phyloP scores from a whole-genome alignment of 1,140 invertebrate species.

The Hypsibius dujardini region DNA sequence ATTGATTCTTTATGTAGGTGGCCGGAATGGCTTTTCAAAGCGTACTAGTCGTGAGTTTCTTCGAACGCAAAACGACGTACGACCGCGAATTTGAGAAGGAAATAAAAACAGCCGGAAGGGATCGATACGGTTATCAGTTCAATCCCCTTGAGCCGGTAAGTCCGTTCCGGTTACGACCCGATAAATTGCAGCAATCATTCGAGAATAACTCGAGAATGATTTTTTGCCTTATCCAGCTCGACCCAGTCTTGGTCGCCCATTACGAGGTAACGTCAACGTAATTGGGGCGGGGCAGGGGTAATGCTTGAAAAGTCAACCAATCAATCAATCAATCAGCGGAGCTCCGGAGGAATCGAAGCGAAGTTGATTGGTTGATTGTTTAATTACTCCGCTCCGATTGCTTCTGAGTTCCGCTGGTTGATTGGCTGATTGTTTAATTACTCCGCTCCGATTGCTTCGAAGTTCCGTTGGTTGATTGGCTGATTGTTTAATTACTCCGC shows the following conservation, averaged over 20 bases:
- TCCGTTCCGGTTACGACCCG: not conserved
- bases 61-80: not conserved
- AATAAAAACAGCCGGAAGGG: not conserved
- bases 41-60: not conserved
- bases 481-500: no score
- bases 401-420: no score
- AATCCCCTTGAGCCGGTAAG: slow-evolving; percentile 1
- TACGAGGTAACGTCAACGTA: not conserved
- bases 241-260: not conserved
- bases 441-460: no score
- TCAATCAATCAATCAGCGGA: no score
- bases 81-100: not conserved
- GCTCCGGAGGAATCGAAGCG: no score
- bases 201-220: not conserved
- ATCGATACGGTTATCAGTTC: not conserved
- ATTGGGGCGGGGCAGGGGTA: no score
- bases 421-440: no score
- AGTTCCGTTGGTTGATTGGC: no score
- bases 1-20: no score
- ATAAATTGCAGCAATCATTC: not conserved
- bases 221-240: not conserved
- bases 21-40: not conserved
- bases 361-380: no score
- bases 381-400: no score
- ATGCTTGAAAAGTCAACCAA: no score